Conservation (phyloP, 2,113 vertebrate species). For the Neotragus pygmaeus region DNA sequence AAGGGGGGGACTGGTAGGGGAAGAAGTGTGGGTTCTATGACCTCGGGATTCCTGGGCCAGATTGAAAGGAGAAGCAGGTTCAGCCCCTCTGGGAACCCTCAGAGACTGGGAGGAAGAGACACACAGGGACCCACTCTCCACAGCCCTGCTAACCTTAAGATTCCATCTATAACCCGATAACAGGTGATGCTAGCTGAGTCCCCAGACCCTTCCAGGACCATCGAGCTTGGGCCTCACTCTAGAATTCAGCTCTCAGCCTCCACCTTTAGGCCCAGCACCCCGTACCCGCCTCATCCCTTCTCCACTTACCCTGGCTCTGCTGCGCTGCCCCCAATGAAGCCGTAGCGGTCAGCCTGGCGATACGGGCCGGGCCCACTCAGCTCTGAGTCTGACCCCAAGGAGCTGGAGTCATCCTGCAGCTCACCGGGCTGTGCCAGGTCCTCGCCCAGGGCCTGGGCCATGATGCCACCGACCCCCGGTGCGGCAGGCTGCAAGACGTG, state of each 20-base stretch:
- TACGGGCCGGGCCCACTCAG: conserved; percentile 65
- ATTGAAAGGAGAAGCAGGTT: not conserved
- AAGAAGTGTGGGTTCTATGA: not conserved
- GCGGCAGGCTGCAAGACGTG: not conserved
- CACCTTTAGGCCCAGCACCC: not conserved
- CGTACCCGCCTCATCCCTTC: not conserved
- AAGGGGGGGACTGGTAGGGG: not conserved
- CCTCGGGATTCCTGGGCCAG: not conserved
- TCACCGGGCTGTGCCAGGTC: conserved; percentile 55
- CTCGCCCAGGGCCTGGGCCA: conserved; percentile 66
- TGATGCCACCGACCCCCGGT: not conserved
- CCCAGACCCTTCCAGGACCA: not conserved
- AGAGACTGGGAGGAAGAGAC: not conserved
- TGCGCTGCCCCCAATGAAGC: conserved; percentile 72
- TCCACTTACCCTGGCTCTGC: conserved; percentile 68
- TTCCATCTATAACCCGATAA: not conserved
- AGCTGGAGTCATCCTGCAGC: conserved; percentile 74
- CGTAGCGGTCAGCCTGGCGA: conserved; percentile 74
- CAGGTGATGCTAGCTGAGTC: not conserved
- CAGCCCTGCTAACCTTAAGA: not conserved
- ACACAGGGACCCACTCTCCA: rapidly evolving
- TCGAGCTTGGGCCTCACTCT: not conserved
- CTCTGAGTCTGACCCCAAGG: conserved; percentile 76
- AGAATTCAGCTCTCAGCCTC: not conserved
- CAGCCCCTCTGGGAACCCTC: not conserved